phyloP scores from a whole-genome alignment of 2,797 vertebrate genomes.

The Diplodus puntazzo region DNA sequence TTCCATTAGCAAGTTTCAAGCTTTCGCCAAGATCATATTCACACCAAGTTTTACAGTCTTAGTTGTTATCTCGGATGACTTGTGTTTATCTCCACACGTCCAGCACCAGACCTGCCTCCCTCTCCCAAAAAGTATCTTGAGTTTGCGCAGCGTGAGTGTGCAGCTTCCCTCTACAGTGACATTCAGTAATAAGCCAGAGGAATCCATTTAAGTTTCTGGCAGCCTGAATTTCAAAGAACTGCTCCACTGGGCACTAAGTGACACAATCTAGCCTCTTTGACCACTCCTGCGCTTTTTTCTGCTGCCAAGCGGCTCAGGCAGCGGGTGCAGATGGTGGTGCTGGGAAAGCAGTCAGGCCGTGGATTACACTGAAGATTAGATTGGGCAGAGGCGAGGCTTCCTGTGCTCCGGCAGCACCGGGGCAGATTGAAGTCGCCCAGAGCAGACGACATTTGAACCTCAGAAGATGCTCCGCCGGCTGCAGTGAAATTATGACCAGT shows the following conservation, averaged over 20 bases:
- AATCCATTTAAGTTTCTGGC: constrained; percentile 21
- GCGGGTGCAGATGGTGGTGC: constrained; percentile 30
- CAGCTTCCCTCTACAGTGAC: background rate
- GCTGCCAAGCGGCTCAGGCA: constrained; percentile 9
- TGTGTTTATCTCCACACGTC: background rate
- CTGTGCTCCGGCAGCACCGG: constrained; percentile 5
- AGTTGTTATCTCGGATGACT: background rate
- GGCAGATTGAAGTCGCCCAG: constrained; percentile 55
- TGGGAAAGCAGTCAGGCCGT: constrained; percentile 37
- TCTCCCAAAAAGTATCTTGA: background rate
- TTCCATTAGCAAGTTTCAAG: background rate
- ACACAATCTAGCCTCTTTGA: constrained; percentile 32
- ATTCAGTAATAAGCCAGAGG: background rate
- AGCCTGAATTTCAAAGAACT: constrained; percentile 22
- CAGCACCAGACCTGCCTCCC: background rate
- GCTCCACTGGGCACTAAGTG: constrained; percentile 23
- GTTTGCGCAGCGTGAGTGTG: background rate
- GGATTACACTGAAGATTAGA: constrained; percentile 63
- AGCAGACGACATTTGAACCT: constrained; percentile 58
- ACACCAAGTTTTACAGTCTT: too few species aligned
- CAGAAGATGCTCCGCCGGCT: constrained; percentile 46
- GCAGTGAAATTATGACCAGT: constrained; percentile 35
- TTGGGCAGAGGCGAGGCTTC: constrained; percentile 42
- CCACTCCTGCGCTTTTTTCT: constrained; percentile 20
- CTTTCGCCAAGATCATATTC: background rate